These are phyloP conservation scores for Microctenopoma stevenorrisi DNA, from an alignment of 2,797 vertebrate genomes.

Conservation along the genomic window DNA sequence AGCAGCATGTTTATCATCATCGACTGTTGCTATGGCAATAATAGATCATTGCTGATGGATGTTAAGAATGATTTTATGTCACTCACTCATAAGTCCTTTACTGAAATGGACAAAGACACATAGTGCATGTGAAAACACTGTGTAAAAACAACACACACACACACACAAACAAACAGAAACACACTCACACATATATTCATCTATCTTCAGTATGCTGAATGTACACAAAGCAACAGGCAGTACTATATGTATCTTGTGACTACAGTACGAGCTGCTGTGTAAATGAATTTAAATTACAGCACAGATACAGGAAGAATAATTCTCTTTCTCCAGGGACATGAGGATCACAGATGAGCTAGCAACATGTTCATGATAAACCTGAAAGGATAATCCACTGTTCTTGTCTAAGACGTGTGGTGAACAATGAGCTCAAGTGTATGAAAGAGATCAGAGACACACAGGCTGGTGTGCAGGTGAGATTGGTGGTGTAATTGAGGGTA, in stretches of 20 bases:
- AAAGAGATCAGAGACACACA: conserved; percentile 41
- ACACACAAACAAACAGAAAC: conserved; percentile 10
- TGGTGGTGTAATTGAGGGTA: conserved; percentile 61
- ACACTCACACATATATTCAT: conserved; percentile 12
- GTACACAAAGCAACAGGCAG: conserved; percentile 58
- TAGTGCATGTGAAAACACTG: conserved; percentile 8
- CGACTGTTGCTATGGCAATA: conserved; percentile 74
- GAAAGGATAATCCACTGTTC: conserved; percentile 60
- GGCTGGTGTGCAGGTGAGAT: conserved; percentile 61
- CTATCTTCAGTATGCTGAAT: conserved; percentile 18
- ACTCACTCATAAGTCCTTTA: conserved; percentile 32
- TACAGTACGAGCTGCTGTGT: conserved; percentile 31
- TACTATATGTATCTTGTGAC: conserved; percentile 39
- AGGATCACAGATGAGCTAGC: conserved; percentile 59
- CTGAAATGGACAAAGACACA: conserved; percentile 42
- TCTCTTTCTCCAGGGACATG: conserved; percentile 40
- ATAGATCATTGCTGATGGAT: conserved; percentile 41
- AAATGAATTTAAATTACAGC: conserved; percentile 47
- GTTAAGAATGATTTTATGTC: conserved; percentile 49
- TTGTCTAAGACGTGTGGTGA: conserved; percentile 42
- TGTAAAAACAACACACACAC: conserved; percentile 1
- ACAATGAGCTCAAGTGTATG: conserved; percentile 56
- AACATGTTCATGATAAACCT: conserved; percentile 44
- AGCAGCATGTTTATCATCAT: conserved; percentile 69
- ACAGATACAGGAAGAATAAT: conserved; percentile 50